These are phyloP conservation scores for Saguinus midas DNA, from an alignment of 2,113 vertebrate species.

Conservation along the genomic window DNA sequence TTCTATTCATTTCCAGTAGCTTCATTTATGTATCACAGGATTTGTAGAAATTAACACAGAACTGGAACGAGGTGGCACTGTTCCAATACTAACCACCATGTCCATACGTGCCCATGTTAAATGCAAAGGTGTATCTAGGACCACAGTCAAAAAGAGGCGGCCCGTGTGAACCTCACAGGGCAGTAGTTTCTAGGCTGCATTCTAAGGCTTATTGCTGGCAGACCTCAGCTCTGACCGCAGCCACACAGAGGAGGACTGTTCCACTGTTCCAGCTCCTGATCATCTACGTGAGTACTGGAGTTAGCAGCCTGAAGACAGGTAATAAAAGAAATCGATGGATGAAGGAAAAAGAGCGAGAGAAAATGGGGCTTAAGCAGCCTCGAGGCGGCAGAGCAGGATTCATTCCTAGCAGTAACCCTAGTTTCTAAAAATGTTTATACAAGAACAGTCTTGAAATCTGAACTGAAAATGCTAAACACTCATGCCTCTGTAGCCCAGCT, in stretches of 20 bases:
- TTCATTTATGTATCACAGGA: neutral
- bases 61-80: accelerated
- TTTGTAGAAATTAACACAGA: neutral
- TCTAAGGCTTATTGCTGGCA: neutral
- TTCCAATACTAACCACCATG: accelerated
- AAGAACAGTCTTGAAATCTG: accelerated
- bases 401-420: neutral
- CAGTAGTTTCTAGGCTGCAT: neutral
- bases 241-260: neutral
- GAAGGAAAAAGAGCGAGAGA: neutral
- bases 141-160: accelerated
- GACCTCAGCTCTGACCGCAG: neutral
- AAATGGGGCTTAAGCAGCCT: accelerated
- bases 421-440: neutral
- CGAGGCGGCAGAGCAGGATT: accelerated
- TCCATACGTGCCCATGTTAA: accelerated
- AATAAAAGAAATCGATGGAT: neutral
- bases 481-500: accelerated
- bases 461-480: accelerated
- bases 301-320: neutral
- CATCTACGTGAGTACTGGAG: neutral
- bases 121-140: neutral
- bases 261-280: neutral
- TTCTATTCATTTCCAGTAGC: neutral
- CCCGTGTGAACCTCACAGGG: accelerated